Evolutionary conservation across 2,113 vertebrate species (phyloP), one percentile per base, ranked within the genome.

Genomic region (Oncorhynchus tshawytscha): DNA sequence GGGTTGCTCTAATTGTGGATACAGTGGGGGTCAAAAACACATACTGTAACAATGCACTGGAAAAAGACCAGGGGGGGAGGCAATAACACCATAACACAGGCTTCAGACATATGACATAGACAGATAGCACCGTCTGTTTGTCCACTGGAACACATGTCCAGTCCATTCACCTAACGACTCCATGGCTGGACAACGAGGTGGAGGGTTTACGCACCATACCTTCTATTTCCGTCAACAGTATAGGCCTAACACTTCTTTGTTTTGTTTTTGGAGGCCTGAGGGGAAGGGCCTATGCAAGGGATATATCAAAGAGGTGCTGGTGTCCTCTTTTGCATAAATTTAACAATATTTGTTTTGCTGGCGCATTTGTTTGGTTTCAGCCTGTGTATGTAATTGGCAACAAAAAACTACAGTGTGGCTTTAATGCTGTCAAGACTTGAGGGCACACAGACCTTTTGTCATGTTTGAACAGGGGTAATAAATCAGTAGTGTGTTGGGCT

Each of bases 1-100:
- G 22, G 82, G 74, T 83, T 69, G 73, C 79, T 80, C 83, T 80
- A 80, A 87, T 70, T 74, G 82, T 79, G 45, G 82, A 62, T 68
- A 59, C 65, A 49, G 8, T 67, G 60, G 70, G 73, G 71, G 59
- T 76, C 66, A 39, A 2, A 27, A 39, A 72, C 76, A 78, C 39
- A 68, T 62, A 67, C 25, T 15, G 15, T n/a, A 24, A 49, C 71
- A 67, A 49, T 59, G 66, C 8, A 24, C 20, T 78, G 84, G 85
- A 84, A 87, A 89, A 72, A 65, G 27, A 20, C 4, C 31, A 2
- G 85, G 82, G 83, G 27, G n/a, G n/a, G n/a, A 11, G 59, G 59
- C 59, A 62, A 20, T 71, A 4, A 48, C 16, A 73, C 27, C 8
- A 20, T 57, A 4, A 64, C 16, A 65, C 27, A 18, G 27, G 27